Base-by-base conservation (phyloP, 1,140 invertebrate genomes). In the Diachasmimorpha longicaudata region DNA sequence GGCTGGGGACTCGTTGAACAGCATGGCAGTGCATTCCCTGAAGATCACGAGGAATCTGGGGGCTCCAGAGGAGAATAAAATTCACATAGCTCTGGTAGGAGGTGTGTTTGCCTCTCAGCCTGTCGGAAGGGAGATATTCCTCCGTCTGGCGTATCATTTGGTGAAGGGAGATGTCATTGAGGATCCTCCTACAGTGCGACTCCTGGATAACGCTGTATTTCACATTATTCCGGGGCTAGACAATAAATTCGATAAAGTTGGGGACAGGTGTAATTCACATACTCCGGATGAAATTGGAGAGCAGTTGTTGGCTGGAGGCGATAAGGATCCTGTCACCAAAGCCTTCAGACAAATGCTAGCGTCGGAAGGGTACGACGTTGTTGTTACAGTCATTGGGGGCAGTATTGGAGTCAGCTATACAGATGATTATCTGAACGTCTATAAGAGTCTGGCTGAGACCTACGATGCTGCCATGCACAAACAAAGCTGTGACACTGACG, bases 91-190 rank as follows among this genome's bases (percentile, higher is more conserved):
- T 5, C 84, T 98, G 21, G 88, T 98, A 13, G 96, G 96, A 39
- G 96, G 95, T 25, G 83, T 98, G 36, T 96, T 95, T 84, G 94
- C 93, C 6, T 93, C 95, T 9, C 94, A 97, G 81, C 94, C 96
- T 0, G 86, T 95, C 14, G 96, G 96, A 0, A 91, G 95, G 75
- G 97, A 98, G 87, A 90, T 98, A 37, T 85, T 95, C 0, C 82
- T 97, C 0, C 93, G 96, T 84, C 90, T 98, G 63, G 93, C 94
- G 0, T 91, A 95, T 0, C 96, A 98, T 89, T 88, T 98, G 14
- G 83, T 94, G 10, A 92, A 89, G 70, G 96, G 94, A 0, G 93
- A 93, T 84, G 85, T 89, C 46, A 88, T 93, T 31, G 91, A 92
- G 10, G 91, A 96, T 82, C 91, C 91, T 0, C 84, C 90, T 0